These are phyloP conservation scores for Harpagus bidentatus DNA, from an alignment of 2,113 vertebrate species.

Conservation along the genomic window DNA sequence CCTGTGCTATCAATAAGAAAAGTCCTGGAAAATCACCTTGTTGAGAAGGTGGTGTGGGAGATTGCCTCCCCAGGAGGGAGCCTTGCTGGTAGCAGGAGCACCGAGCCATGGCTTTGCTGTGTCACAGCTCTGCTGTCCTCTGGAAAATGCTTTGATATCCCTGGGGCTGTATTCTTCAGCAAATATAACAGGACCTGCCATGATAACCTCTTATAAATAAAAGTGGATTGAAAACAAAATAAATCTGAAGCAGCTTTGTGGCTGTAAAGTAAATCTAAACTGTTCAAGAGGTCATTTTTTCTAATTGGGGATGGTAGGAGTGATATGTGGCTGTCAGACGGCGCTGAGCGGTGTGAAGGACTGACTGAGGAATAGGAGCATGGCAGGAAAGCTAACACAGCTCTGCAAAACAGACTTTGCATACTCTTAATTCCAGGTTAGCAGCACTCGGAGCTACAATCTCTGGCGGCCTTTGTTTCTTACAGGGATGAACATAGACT, in stretches of 20 bases:
- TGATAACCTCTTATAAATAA: constrained; percentile 2
- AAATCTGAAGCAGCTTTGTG: background rate
- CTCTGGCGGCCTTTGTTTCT: background rate
- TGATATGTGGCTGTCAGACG: background rate
- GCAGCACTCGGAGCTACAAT: background rate
- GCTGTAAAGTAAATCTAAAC: background rate
- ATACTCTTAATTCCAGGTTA: background rate
- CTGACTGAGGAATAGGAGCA: background rate
- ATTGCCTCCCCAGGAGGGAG: background rate
- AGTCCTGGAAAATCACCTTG: background rate
- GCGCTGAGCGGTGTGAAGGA: fast-evolving
- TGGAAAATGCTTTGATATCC: background rate
- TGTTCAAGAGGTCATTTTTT: background rate
- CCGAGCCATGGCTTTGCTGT: background rate
- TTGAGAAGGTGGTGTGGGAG: background rate
- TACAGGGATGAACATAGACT: background rate
- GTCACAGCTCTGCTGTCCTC: background rate
- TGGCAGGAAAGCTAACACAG: background rate
- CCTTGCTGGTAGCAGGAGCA: background rate
- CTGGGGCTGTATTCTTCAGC: background rate
- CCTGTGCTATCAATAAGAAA: background rate
- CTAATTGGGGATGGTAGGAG: background rate
- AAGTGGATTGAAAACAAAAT: background rate
- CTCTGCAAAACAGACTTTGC: background rate
- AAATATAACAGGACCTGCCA: background rate